phyloP scores from a whole-genome alignment of 2,888 invertebrate species.

The Melanostoma scalare region DNA sequence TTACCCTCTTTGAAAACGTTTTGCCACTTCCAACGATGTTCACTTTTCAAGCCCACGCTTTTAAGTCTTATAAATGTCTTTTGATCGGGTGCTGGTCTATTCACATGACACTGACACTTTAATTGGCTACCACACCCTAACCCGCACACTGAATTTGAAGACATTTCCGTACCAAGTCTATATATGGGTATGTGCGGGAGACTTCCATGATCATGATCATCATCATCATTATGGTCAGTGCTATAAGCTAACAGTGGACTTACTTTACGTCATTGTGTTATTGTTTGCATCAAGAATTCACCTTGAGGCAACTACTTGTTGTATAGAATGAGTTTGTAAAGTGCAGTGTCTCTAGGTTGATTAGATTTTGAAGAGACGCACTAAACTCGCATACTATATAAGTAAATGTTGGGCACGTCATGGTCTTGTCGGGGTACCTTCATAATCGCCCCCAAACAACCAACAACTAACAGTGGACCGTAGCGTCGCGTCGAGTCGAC shows the following conservation, averaged over 20 bases:
- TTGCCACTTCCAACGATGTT: slow-evolving; percentile 33
- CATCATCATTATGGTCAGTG: slow-evolving; percentile 34
- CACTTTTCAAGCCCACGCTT: slow-evolving; percentile 47
- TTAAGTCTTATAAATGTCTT: slow-evolving; percentile 12
- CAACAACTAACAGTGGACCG: slow-evolving; percentile 19
- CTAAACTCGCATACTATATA: slow-evolving; percentile 20
- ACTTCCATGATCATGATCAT: slow-evolving; percentile 49
- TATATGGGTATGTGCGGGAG: slow-evolving; percentile 34
- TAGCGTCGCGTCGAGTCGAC: slow-evolving; percentile 45
- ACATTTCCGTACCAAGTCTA: slow-evolving; percentile 37
- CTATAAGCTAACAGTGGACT: slow-evolving; percentile 19
- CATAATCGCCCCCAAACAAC: slow-evolving; percentile 39
- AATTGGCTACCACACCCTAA: slow-evolving; percentile 70
- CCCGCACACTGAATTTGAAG: slow-evolving; percentile 24
- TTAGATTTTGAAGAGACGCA: slow-evolving; percentile 46
- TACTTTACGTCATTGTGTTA: slow-evolving; percentile 37
- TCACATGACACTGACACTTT: slow-evolving; percentile 62
- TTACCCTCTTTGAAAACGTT: slow-evolving; percentile 34
- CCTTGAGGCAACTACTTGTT: slow-evolving; percentile 59
- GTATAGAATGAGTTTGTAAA: slow-evolving; percentile 10
- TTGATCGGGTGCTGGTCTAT: slow-evolving; percentile 25
- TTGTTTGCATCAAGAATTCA: slow-evolving; percentile 35
- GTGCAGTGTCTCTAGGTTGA: slow-evolving; percentile 27
- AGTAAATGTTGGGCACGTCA: slow-evolving; percentile 50
- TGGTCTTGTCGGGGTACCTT: slow-evolving; percentile 35